These are phyloP conservation scores for Empidonax alnorum DNA, from an alignment of 2,113 vertebrate species.

Conservation along the genomic window DNA sequence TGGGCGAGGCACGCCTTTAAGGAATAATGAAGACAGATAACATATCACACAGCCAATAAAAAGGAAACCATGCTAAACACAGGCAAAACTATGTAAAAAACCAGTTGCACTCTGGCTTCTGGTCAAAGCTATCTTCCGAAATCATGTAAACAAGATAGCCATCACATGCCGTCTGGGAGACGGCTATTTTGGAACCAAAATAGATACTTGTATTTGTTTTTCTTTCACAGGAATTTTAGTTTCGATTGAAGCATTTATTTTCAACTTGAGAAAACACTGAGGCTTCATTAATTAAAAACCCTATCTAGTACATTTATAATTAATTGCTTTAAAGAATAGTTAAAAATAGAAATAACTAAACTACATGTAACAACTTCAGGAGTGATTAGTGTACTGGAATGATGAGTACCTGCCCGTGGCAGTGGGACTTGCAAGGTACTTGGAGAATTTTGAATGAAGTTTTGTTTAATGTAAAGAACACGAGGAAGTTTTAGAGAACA, in stretches of 20 bases:
- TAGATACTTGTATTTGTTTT: neutral
- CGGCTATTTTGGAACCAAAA: neutral
- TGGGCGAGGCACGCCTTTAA: neutral
- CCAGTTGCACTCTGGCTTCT: neutral
- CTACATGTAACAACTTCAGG: neutral
- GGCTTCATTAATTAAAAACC: slow-evolving; percentile 20
- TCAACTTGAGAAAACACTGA: neutral
- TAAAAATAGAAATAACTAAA: slow-evolving; percentile 32
- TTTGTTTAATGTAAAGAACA: neutral
- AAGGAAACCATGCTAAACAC: neutral
- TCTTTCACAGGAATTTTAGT: neutral
- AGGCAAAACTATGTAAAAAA: slow-evolving; percentile 9
- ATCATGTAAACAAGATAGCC: slow-evolving; percentile 13
- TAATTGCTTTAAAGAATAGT: slow-evolving; percentile 26
- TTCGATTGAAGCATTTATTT: slow-evolving; percentile 25
- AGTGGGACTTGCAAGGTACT: neutral
- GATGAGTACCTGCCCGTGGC: neutral
- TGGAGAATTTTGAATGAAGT: neutral
- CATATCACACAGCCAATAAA: neutral
- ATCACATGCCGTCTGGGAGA: neutral
- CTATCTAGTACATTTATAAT: neutral
- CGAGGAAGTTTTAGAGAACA: neutral
- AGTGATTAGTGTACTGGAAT: neutral
- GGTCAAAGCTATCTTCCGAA: neutral
- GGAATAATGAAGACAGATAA: neutral